phyloP scores from a whole-genome alignment of 2,888 invertebrate genomes.

The Dichetophora obliterata region DNA sequence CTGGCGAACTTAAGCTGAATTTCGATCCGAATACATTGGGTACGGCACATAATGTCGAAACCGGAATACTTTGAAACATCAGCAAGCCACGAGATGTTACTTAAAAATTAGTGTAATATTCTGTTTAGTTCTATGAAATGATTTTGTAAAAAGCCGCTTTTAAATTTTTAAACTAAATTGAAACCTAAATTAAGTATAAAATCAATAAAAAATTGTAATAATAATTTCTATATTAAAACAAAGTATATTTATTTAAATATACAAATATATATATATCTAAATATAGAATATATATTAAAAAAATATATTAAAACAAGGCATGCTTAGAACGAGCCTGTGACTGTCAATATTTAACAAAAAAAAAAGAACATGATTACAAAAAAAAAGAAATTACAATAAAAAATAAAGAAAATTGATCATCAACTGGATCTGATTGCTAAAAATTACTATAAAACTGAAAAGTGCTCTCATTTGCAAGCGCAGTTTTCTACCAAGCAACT shows the following conservation, averaged over 20 bases:
- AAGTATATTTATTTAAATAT: slow-evolving; percentile 42
- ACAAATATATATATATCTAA: slow-evolving; percentile 46
- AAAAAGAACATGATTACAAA: too few relatives aligned
- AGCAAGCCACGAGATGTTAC: slow-evolving; percentile 58
- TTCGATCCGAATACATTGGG: slow-evolving; percentile 71
- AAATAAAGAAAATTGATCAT: slow-evolving; percentile 31
- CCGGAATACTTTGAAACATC: slow-evolving; percentile 69
- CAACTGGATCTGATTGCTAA: not conserved
- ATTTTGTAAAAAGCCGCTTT: slow-evolving; percentile 64
- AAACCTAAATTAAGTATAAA: slow-evolving; percentile 40
- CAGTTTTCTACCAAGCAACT: slow-evolving; percentile 46
- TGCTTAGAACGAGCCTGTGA: slow-evolving; percentile 64
- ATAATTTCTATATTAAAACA: too few relatives aligned
- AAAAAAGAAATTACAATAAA: slow-evolving; percentile 23
- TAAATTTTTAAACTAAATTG: slow-evolving; percentile 54
- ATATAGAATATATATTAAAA: slow-evolving; percentile 37
- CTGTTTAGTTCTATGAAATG: slow-evolving; percentile 47
- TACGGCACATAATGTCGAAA: slow-evolving; percentile 69
- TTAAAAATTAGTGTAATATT: slow-evolving; percentile 59
- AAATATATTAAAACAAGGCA: slow-evolving; percentile 46
- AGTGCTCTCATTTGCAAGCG: slow-evolving; percentile 44
- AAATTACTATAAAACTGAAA: slow-evolving; percentile 34
- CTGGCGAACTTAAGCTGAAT: slow-evolving; percentile 83
- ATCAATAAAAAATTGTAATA: not conserved
- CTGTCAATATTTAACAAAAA: slow-evolving; percentile 63